Evolutionary conservation across 2,113 vertebrate species (phyloP).

Genomic region (Cyanistes caeruleus): DNA sequence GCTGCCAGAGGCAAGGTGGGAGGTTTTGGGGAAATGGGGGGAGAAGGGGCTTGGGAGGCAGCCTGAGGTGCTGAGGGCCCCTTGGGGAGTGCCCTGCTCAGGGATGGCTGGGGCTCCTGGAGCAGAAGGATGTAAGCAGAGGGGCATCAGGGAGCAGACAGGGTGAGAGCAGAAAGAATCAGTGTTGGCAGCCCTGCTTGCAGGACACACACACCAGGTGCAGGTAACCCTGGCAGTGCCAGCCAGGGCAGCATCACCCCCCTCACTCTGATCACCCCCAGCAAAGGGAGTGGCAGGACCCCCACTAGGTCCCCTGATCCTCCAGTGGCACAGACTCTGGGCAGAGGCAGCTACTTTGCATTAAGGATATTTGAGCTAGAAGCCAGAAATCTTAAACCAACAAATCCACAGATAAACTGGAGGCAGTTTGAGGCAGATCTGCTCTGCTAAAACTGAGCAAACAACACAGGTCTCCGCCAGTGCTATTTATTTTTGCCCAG

Average conservation of each 20-base stretch:
- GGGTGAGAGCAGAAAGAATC: not conserved
- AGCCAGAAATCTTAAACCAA: slow-evolving; percentile 14
- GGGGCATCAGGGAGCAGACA: not conserved
- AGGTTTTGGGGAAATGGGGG: not conserved
- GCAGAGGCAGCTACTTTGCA: not conserved
- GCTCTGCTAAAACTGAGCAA: slow-evolving; percentile 4
- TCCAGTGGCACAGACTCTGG: rapidly evolving
- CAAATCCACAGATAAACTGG: slow-evolving; percentile 7
- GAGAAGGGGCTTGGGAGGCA: not conserved
- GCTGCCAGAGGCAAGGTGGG: not conserved
- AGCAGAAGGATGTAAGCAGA: not conserved
- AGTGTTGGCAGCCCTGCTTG: not conserved
- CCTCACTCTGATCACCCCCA: not conserved
- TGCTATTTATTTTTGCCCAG: not conserved
- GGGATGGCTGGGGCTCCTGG: not conserved
- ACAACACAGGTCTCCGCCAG: not conserved
- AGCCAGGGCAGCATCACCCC: not conserved
- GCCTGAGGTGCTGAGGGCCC: not conserved
- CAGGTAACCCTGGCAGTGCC: not conserved
- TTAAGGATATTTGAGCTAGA: not conserved
- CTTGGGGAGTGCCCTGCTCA: not conserved
- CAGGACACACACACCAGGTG: not conserved
- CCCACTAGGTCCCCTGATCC: rapidly evolving
- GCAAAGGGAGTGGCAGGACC: not conserved
- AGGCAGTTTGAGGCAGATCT: not conserved